These are phyloP conservation scores for Tipula vernalis DNA, from an alignment of 2,888 invertebrate species.

Conservation along the genomic window DNA sequence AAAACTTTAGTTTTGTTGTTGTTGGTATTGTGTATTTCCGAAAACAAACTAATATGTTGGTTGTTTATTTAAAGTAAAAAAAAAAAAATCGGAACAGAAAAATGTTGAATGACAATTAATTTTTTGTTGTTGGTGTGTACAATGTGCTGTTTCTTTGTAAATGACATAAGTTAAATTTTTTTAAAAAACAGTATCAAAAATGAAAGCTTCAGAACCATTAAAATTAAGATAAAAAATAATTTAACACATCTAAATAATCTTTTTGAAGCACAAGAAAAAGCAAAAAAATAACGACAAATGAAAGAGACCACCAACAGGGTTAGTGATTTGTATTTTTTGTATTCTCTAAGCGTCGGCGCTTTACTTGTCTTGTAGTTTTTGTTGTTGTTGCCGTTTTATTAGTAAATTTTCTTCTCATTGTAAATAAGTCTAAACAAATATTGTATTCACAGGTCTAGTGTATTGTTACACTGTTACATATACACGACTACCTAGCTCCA, in stretches of 20 bases:
- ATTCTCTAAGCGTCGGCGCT: background rate
- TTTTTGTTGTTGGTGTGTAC: background rate
- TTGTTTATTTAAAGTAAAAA: background rate
- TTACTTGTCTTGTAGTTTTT: constrained; percentile 5
- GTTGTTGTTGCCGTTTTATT: background rate
- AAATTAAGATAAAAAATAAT: background rate
- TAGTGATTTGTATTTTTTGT: background rate
- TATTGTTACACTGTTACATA: background rate
- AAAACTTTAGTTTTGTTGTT: background rate
- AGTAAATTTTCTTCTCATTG: background rate
- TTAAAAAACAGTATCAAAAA: background rate
- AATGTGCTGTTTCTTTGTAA: background rate
- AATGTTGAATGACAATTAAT: background rate
- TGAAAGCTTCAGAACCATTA: background rate
- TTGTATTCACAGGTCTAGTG: background rate
- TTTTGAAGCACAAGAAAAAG: background rate
- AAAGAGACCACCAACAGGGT: constrained; percentile 5
- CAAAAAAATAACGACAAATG: background rate
- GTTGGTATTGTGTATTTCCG: background rate
- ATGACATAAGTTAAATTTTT: background rate
- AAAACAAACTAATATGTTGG: background rate
- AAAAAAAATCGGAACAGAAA: background rate
- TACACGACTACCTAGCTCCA: background rate
- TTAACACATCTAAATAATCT: background rate
- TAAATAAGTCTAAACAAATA: background rate